Percentiles rank a stretch among this genome's conserved stretches.
These are phyloP conservation scores for Ariopsis seemanni DNA, from an alignment of 2,113 vertebrate genomes.

Conservation along the genomic window DNA sequence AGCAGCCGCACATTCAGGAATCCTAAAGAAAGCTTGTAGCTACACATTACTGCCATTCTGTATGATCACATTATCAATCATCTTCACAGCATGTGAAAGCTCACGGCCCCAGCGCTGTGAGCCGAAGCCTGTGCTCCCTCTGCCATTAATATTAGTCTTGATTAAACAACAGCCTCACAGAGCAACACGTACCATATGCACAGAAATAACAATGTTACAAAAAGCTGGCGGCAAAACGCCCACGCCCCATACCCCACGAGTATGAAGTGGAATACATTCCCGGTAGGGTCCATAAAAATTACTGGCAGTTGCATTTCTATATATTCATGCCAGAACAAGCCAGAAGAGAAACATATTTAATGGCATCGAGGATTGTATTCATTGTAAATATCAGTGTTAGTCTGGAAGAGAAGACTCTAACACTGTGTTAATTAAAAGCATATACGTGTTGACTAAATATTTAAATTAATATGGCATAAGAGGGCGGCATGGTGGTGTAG, in stretches of 20 bases:
- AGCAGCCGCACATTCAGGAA: background rate
- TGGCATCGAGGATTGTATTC: background rate
- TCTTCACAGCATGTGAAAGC: conserved; percentile 4
- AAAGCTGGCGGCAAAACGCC: background rate
- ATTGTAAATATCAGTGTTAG: background rate
- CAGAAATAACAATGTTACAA: background rate
- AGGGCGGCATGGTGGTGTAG: too few species aligned
- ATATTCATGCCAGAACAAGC: background rate
- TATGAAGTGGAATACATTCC: background rate
- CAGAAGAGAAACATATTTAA: background rate
- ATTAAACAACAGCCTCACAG: conserved; percentile 25
- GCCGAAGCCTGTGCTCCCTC: background rate
- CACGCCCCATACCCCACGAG: background rate
- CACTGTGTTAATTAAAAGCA: background rate
- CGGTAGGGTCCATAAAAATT: background rate
- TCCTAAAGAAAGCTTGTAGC: conserved; percentile 8
- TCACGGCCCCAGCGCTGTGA: conserved; percentile 21
- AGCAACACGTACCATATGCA: conserved; percentile 19
- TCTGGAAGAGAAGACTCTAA: background rate
- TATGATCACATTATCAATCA: conserved; percentile 29
- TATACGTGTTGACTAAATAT: background rate
- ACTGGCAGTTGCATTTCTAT: background rate
- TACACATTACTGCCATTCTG: conserved; percentile 29
- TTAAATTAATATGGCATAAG: background rate
- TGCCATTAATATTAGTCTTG: conserved; percentile 19